phyloP scores from a whole-genome alignment of 2,888 invertebrate species.

The Ypsolopha scabrella region DNA sequence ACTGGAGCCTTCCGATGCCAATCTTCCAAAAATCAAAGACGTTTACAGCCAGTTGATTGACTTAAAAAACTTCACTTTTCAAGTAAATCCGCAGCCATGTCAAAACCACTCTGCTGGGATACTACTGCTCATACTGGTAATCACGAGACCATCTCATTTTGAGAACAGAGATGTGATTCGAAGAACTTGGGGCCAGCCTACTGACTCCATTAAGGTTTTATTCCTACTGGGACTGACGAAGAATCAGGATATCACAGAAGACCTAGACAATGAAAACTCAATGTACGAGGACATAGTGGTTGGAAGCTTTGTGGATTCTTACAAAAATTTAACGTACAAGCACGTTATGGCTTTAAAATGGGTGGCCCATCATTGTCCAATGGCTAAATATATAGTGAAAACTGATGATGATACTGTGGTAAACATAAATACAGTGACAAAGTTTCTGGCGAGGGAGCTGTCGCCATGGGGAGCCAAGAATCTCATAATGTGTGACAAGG shows the following conservation, averaged over 20 bases:
- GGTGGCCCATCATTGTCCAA: constrained; percentile 77
- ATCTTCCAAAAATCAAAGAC: constrained; percentile 20
- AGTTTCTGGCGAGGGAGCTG: constrained; percentile 67
- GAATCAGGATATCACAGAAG: constrained; percentile 16
- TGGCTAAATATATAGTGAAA: constrained; percentile 77
- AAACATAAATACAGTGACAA: constrained; percentile 72
- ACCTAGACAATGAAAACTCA: constrained; percentile 57
- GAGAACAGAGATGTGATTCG: constrained; percentile 76
- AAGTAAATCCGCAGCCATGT: constrained; percentile 70
- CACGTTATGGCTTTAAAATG: constrained; percentile 87
- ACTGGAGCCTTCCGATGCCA: constrained; percentile 29
- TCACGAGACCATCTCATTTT: constrained; percentile 76
- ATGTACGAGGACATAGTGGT: constrained; percentile 78
- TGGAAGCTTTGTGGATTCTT: constrained; percentile 81
- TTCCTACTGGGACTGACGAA: constrained; percentile 75
- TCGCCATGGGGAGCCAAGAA: constrained; percentile 72
- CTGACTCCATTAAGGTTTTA: constrained; percentile 66
- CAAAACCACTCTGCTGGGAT: constrained; percentile 42
- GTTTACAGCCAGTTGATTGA: constrained; percentile 57
- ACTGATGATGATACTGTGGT: constrained; percentile 85
- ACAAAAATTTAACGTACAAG: constrained; percentile 87
- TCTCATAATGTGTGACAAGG: constrained; percentile 74
- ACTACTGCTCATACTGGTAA: constrained; percentile 74
- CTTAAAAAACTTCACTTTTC: constrained; percentile 73
- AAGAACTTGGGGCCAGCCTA: constrained; percentile 77